Evolutionary conservation across 2,113 vertebrate genomes (phyloP).

Genomic region (Heterotis niloticus): DNA sequence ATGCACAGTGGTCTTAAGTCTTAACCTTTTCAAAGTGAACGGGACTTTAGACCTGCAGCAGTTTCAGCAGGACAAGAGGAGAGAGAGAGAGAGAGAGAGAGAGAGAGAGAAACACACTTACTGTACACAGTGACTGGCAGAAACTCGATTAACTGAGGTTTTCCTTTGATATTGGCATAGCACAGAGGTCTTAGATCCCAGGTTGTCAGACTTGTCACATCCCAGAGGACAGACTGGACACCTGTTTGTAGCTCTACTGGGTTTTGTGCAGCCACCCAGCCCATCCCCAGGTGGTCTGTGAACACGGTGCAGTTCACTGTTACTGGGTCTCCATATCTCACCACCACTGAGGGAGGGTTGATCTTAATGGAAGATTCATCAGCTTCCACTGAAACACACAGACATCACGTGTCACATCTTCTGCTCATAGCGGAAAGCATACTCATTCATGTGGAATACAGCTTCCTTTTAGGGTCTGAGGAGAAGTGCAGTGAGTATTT

Average conservation of each 20-base stretch:
- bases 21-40: background rate
- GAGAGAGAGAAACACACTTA: constrained; percentile 41
- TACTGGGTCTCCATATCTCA: constrained; percentile 38
- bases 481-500: too few species aligned
- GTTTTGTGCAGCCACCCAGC: constrained; percentile 40
- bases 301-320: constrained; percentile 39
- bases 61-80: background rate
- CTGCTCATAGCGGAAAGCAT: too few species aligned
- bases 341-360: background rate
- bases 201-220: background rate
- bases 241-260: accelerated
- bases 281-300: background rate
- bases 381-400: background rate
- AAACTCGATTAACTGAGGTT: accelerated
- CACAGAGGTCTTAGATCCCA: background rate
- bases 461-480: too few species aligned
- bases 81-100: too few species aligned
- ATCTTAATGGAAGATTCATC: constrained; percentile 23
- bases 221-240: background rate
- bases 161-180: accelerated
- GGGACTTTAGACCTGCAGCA: constrained; percentile 4
- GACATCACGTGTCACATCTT: too few species aligned
- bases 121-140: constrained; percentile 51
- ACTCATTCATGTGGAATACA: too few species aligned
- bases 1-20: background rate